Percentiles rank a stretch among this genome's conserved stretches.
Evolutionary conservation across 2,888 invertebrate genomes (phyloP).

Genomic region (Exocentrus adspersus): DNA sequence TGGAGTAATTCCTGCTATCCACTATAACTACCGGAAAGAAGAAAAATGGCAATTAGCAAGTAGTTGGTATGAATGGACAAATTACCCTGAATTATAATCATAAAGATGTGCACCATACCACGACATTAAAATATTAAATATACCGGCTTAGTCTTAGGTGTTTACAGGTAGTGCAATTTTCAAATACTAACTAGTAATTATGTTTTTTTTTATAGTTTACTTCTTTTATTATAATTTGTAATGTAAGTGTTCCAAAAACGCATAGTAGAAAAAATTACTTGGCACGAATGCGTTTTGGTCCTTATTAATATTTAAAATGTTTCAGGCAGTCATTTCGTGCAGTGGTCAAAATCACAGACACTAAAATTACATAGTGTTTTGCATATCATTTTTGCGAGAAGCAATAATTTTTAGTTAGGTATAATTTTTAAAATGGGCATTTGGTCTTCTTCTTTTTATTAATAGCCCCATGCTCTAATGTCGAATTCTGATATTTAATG

Average conservation of each 20-base stretch:
- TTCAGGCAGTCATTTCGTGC: slow-evolving; percentile 57
- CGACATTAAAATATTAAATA: slow-evolving; percentile 6
- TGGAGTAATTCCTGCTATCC: slow-evolving; percentile 8
- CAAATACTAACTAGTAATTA: slow-evolving; percentile 36
- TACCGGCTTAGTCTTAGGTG: slow-evolving; percentile 5
- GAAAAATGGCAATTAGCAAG: slow-evolving; percentile 25
- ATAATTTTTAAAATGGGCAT: slow-evolving; percentile 61
- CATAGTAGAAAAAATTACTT: slow-evolving; percentile 56
- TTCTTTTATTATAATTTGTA: slow-evolving; percentile 34
- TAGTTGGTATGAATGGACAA: neutral
- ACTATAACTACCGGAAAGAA: neutral
- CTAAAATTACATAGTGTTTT: slow-evolving; percentile 63
- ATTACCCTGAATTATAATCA: slow-evolving; percentile 2
- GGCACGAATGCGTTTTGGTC: slow-evolving; percentile 61
- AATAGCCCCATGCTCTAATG: slow-evolving; percentile 53
- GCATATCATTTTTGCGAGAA: slow-evolving; percentile 63
- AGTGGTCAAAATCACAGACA: slow-evolving; percentile 62
- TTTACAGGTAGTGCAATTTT: slow-evolving; percentile 32
- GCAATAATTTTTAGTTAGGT: slow-evolving; percentile 61
- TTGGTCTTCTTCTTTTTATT: slow-evolving; percentile 55
- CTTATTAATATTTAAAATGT: slow-evolving; percentile 61
- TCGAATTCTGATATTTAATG: slow-evolving; percentile 54
- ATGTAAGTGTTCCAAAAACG: slow-evolving; percentile 47
- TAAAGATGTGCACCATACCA: neutral
- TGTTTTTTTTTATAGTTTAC: slow-evolving; percentile 27